phyloP scores from a whole-genome alignment of 1,140 invertebrate genomes.

The Drosophila mojavensis region DNA sequence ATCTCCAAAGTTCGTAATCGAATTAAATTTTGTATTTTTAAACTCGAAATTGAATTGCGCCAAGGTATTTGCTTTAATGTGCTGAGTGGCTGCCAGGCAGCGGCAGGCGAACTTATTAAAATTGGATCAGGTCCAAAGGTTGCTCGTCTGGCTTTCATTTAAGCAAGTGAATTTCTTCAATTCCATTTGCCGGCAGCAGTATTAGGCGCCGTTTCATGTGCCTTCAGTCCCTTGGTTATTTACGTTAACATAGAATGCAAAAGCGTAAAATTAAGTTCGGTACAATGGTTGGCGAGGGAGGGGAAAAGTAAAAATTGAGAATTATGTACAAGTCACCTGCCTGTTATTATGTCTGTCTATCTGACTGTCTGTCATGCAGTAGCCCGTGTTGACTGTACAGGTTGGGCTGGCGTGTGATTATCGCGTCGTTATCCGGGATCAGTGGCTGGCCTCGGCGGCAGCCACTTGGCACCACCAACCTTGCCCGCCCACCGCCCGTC shows the following conservation, averaged over 20 bases:
- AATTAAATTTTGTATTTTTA: slow-evolving; percentile 10
- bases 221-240: slow-evolving; percentile 24
- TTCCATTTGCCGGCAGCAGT: slow-evolving; percentile 1
- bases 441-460: slow-evolving; percentile 51
- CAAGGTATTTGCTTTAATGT: slow-evolving; percentile 26
- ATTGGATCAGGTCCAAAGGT: slow-evolving; percentile 21
- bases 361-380: slow-evolving; percentile 51
- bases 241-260: slow-evolving; percentile 55
- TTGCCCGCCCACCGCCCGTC: neutral
- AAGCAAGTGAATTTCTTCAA: slow-evolving; percentile 33
- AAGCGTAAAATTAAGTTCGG: slow-evolving; percentile 79
- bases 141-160: slow-evolving; percentile 20
- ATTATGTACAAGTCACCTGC: slow-evolving; percentile 78
- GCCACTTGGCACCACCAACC: slow-evolving; percentile 26
- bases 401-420: slow-evolving; percentile 69
- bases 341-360: slow-evolving; percentile 20
- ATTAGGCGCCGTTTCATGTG: neutral
- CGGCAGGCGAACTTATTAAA: slow-evolving; percentile 62
- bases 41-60: slow-evolving; percentile 14
- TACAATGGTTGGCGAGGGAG: slow-evolving; percentile 30
- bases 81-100: slow-evolving; percentile 26
- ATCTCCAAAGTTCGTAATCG: neutral
- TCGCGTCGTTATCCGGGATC: slow-evolving; percentile 80
- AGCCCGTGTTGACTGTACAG: slow-evolving; percentile 42
- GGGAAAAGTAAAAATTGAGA: slow-evolving; percentile 47